These are phyloP conservation scores for Anhinga rufa DNA, from an alignment of 2,113 vertebrate species.

Conservation along the genomic window DNA sequence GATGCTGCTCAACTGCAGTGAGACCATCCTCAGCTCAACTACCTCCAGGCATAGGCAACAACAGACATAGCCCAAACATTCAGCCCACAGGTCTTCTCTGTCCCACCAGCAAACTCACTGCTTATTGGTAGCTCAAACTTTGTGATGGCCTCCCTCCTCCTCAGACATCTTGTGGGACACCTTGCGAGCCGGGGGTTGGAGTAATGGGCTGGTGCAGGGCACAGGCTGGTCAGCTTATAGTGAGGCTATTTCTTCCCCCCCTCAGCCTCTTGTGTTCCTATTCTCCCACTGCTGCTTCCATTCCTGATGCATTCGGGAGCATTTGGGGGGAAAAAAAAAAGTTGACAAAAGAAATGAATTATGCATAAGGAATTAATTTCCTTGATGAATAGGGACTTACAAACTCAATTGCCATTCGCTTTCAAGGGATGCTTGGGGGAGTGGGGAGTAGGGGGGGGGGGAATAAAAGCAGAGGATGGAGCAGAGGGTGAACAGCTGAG, in stretches of 20 bases:
- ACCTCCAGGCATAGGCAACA: neutral
- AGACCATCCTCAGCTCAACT: neutral
- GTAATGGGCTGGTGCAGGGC: neutral
- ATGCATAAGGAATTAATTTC: constrained; percentile 80
- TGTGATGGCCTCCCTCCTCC: neutral
- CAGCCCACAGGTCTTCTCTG: neutral
- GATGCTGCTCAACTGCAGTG: neutral
- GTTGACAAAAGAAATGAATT: constrained; percentile 81
- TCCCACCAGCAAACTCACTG: neutral
- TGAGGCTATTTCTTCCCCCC: neutral
- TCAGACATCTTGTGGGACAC: neutral
- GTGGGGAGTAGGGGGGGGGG: neutral
- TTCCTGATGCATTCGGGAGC: constrained; percentile 52
- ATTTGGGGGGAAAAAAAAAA: constrained; percentile 1
- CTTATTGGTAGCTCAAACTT: neutral
- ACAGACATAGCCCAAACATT: neutral
- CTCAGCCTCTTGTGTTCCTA: neutral
- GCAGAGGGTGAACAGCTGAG: neutral
- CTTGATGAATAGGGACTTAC: constrained; percentile 75
- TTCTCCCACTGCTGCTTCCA: constrained; percentile 52
- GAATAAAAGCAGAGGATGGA: constrained; percentile 10
- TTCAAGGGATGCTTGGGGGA: constrained; percentile 58
- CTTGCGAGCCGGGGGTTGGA: neutral
- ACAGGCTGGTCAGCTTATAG: neutral
- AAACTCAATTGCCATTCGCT: constrained; percentile 66